Evolutionary conservation across 2,888 invertebrate species (phyloP), one percentile per base, ranked within the genome.

Genomic region (Athalia circularis): DNA sequence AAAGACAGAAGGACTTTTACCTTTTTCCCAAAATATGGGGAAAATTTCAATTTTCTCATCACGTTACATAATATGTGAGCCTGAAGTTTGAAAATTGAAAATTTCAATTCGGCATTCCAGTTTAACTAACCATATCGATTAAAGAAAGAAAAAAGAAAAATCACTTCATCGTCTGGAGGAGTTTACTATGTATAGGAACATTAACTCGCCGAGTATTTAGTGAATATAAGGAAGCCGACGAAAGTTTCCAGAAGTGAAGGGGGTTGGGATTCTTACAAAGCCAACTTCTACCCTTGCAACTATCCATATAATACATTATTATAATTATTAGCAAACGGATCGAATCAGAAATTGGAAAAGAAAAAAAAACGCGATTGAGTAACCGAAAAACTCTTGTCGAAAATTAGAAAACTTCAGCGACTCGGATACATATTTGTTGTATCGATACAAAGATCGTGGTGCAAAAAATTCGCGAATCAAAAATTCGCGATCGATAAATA

Each of bases 231-330:
- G 80, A 84, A 87, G 84, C 85, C 85, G 82, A 79, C 80, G 80
- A 81, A 87, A 87, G 85, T 87, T 87, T 77, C 29, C 29, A 29
- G 29, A 29, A 80, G 79, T 81, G 81, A 83, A 86, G 85, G 85
- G 82, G 79, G 77, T 79, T 80, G 80, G 81, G 79, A 82, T 80
- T 82, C 81, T 74, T 82, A 84, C 84, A 80, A n/a, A 87, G 86
- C 84, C 85, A 86, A 86, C 88, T 87, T 87, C 86, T 85, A 86
- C 86, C 82, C 82, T 29, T 29, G 29, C 29, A 29, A 29, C 83
- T 78, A 80, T 84, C 6, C 29, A 9, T 52, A 52, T 61, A 50
- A 54, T 29, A 29, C 50, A 11, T 9, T 68, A 43, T 70, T 13
- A 11, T 57, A 11, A 11, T n/a, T 43, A 54, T 13, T 45, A 50